Evolutionary conservation across 2,113 vertebrate species (phyloP).

Genomic region (Nerophis lumbriciformis): DNA sequence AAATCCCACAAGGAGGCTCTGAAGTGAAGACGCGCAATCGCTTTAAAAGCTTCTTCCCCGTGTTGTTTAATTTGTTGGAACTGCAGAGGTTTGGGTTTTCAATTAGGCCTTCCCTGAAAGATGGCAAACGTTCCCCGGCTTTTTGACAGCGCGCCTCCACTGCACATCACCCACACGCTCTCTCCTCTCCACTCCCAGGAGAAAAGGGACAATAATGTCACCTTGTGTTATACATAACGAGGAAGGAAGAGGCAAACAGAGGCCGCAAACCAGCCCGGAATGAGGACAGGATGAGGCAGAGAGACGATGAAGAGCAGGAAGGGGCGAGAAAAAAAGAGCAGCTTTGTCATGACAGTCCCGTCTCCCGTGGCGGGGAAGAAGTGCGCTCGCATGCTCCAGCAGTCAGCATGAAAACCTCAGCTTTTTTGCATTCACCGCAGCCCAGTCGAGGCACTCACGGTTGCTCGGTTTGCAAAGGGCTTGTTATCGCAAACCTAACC

Average conservation of each 20-base stretch:
- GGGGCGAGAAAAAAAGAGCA: constrained; percentile 27
- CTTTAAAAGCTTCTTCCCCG: constrained; percentile 3
- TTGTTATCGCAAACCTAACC: constrained; percentile 45
- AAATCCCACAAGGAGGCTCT: neutral
- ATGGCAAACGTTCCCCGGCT: constrained; percentile 32
- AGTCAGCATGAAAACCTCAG: constrained; percentile 61
- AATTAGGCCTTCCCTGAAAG: constrained; percentile 43
- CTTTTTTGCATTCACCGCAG: constrained; percentile 65
- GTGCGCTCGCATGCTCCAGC: constrained; percentile 62
- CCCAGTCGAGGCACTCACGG: constrained; percentile 49
- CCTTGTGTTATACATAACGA: constrained; percentile 43
- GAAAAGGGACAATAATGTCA: constrained; percentile 42
- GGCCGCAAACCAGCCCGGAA: constrained; percentile 43
- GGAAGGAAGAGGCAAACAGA: constrained; percentile 19
- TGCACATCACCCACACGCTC: constrained; percentile 29
- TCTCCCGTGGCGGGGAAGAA: constrained; percentile 46
- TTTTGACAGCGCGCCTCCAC: constrained; percentile 40
- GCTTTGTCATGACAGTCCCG: constrained; percentile 60
- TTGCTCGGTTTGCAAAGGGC: constrained; percentile 62
- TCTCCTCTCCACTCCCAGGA: constrained; percentile 31
- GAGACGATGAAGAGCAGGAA: constrained; percentile 37
- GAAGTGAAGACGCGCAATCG: neutral
- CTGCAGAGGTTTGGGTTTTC: constrained; percentile 28
- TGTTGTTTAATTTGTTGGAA: constrained; percentile 27
- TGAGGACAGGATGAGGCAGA: constrained; percentile 37